A percentile compares a stretch with the other conserved stretches of the same genome.
These are phyloP conservation scores for Malacoctenus gilli DNA, from an alignment of 2,797 vertebrate genomes.

Conservation along the genomic window DNA sequence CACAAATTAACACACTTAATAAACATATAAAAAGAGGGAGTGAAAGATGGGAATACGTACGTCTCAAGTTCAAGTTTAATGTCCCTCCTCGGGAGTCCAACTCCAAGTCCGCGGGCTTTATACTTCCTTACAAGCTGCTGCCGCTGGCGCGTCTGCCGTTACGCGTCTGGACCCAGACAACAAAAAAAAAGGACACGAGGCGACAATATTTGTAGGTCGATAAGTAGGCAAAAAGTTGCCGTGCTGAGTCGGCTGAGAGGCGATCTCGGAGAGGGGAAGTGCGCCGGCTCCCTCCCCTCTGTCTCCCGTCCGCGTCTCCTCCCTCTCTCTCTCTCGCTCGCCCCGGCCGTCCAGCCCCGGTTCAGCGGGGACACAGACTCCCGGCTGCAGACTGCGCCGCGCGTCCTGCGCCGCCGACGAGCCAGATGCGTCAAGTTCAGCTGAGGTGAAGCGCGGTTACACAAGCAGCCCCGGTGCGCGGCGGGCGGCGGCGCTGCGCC, in stretches of 20 bases:
- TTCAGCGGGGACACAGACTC: conserved; percentile 68
- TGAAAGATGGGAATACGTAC: conserved; percentile 53
- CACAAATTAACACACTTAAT: conserved; percentile 4
- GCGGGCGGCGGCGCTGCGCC: conserved; percentile 4
- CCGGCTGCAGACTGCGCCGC: conserved; percentile 46
- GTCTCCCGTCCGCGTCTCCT: background rate
- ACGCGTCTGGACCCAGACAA: conserved; percentile 9
- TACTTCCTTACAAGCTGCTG: conserved; percentile 21
- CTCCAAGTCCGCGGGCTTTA: conserved; percentile 39
- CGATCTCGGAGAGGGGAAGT: conserved; percentile 3
- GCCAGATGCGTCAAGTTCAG: conserved; percentile 80
- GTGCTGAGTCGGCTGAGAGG: background rate
- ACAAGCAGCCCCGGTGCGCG: conserved; percentile 72
- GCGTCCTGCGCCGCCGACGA: conserved; percentile 60
- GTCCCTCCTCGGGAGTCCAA: conserved; percentile 37
- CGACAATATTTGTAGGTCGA: conserved; percentile 9
- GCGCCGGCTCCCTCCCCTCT: too few relatives aligned
- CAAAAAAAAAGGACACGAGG: background rate
- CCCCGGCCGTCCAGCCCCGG: conserved; percentile 50
- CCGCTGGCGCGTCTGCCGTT: conserved; percentile 21
- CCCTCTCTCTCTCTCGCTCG: conserved; percentile 12
- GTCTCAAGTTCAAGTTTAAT: conserved; percentile 64
- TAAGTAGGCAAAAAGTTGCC: background rate
- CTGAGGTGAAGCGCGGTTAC: conserved; percentile 82
- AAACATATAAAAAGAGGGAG: background rate